Evolutionary conservation across 1,140 invertebrate genomes (phyloP), one percentile per base, ranked within the genome.

Genomic region (Oryctes rhinoceros): DNA sequence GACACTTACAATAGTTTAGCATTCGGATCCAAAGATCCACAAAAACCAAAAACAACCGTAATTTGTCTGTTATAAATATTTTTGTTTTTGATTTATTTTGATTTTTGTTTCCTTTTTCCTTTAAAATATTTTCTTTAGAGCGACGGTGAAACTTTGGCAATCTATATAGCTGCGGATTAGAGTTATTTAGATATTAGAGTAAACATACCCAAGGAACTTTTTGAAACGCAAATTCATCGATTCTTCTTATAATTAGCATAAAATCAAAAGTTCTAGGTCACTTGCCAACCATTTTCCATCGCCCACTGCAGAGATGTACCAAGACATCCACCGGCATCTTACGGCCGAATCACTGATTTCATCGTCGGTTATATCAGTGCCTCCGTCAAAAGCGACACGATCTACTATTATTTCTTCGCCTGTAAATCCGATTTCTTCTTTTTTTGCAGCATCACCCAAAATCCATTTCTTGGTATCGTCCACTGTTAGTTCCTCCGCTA

Each of bases 371-470:
- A 5, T n/a, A 65, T 65, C 59, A 65, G 4, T 65, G n/a, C 6
- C 59, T 65, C 59, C 6, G 59, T 65, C 59, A 65, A 65, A 30
- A 30, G 24, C 24, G 24, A 2, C 24, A 30, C 24, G 2, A 30
- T 65, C 59, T 65, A 5, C 59, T 65, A 65, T 65, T 65, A 65
- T 65, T 65, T 65, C 20, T n/a, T 65, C 59, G 59, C 6, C n/a
- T 13, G 59, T n/a, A 65, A 65, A 65, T 65, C 59, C 59, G 59
- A 65, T 65, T 18, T 65, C 59, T 18, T 65, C 59, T n/a, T 65
- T 65, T 65, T n/a, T 5, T 65, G 59, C 59, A 65, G 59, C 59
- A 65, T 65, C 59, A 24, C 59, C 59, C 59, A 3, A 65, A 65
- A 65, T 65, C 59, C n/a, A 65, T 65, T 65, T 5, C 6, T 65